A percentile compares a stretch with the other conserved stretches of the same genome.
Evolutionary conservation across 1,140 invertebrate genomes (phyloP).

Genomic region (Mya arenaria): DNA sequence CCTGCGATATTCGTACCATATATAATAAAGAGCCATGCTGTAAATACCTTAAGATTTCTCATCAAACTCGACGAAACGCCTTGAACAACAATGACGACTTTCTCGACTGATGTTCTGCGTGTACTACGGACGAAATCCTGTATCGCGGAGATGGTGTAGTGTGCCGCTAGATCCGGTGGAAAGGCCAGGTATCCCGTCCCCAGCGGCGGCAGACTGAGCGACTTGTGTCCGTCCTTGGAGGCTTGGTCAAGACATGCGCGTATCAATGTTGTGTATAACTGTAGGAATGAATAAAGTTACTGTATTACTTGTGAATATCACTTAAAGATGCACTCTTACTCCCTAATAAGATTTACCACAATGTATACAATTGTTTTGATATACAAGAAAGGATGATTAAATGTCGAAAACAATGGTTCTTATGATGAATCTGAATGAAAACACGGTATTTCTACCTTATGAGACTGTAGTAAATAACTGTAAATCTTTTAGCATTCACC

Average conservation of each 20-base stretch:
- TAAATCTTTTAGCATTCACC: too few species aligned
- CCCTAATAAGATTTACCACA: background rate
- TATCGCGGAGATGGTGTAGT: slow-evolving; percentile 54
- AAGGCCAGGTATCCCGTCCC: slow-evolving; percentile 59
- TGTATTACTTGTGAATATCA: too few species aligned
- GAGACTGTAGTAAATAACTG: background rate
- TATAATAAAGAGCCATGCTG: too few species aligned
- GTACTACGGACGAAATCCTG: slow-evolving; percentile 54
- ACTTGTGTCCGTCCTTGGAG: slow-evolving; percentile 6
- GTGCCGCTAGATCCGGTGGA: slow-evolving; percentile 54
- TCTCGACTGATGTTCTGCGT: slow-evolving; percentile 29
- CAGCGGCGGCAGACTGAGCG: slow-evolving; percentile 64
- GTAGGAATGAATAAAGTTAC: background rate
- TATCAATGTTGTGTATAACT: slow-evolving; percentile 57
- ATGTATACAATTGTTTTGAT: background rate
- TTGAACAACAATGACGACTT: slow-evolving; percentile 47
- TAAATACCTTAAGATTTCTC: slow-evolving; percentile 46
- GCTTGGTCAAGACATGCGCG: slow-evolving; percentile 55
- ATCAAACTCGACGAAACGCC: background rate
- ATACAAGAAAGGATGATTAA: background rate
- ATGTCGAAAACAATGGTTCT: background rate
- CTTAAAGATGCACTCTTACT: too few species aligned
- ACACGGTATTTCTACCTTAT: background rate
- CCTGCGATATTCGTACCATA: too few species aligned
- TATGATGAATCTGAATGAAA: too few species aligned